A percentile compares a stretch with the other conserved stretches of the same genome.
Conservation (phyloP, 2,888 invertebrate species). For the Zygothrica quintamaculata region DNA sequence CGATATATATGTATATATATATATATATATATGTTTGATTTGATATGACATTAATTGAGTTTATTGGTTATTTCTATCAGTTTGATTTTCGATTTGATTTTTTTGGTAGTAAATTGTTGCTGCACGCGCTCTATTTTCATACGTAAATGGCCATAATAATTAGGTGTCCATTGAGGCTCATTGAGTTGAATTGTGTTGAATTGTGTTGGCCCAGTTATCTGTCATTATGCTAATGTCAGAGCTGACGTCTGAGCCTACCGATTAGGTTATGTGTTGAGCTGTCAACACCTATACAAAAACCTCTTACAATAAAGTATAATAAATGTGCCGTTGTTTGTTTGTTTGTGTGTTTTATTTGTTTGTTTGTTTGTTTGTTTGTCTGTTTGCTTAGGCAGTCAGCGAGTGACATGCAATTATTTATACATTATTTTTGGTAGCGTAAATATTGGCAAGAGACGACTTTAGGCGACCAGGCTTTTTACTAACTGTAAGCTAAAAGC, state of each 20-base stretch:
- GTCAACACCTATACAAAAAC: constrained; percentile 45
- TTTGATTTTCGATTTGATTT: constrained; percentile 18
- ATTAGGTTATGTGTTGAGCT: constrained; percentile 62
- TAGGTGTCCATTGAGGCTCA: neutral
- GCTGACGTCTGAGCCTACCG: constrained; percentile 21
- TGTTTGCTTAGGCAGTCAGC: constrained; percentile 41
- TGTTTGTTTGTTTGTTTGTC: constrained; percentile 13
- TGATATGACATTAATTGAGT: constrained; percentile 26
- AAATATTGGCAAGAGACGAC: constrained; percentile 65
- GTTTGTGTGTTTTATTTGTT: constrained; percentile 21
- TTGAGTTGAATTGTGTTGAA: too few relatives aligned
- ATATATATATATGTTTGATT: constrained; percentile 25
- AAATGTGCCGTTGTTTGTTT: constrained; percentile 29
- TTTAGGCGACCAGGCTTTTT: constrained; percentile 23
- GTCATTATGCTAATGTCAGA: constrained; percentile 61
- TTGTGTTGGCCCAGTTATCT: constrained; percentile 13
- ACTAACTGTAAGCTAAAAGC: constrained; percentile 26
- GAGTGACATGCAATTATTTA: constrained; percentile 74
- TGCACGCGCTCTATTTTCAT: constrained; percentile 3
- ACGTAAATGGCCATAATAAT: constrained; percentile 41
- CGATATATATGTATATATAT: constrained; percentile 11
- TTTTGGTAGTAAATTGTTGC: too few relatives aligned
- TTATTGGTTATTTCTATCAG: constrained; percentile 3
- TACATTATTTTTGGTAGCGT: constrained; percentile 61
- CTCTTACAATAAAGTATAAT: constrained; percentile 17